Percentiles rank a stretch among this genome's conserved stretches.
Conservation (phyloP, 2,113 vertebrate genomes). For the Gorsachius goisagi region DNA sequence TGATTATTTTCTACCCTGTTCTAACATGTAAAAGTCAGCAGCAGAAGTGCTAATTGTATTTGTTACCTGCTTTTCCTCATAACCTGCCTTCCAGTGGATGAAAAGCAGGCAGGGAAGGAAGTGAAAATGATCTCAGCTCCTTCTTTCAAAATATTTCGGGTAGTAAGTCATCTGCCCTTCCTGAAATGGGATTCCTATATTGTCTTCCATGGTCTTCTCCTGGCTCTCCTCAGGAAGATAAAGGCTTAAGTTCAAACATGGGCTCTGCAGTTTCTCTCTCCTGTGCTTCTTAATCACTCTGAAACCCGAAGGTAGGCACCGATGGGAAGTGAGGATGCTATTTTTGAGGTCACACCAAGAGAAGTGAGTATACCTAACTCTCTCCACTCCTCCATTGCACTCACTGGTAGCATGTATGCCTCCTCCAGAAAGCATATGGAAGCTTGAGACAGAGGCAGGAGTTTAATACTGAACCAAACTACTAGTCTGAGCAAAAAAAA, state of each 20-base stretch:
- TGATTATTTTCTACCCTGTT: conserved; percentile 43
- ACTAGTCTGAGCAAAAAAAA: background rate
- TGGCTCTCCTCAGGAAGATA: background rate
- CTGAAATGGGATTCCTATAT: background rate
- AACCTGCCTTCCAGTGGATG: background rate
- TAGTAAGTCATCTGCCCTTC: background rate
- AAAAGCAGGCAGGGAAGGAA: background rate
- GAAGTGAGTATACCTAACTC: background rate
- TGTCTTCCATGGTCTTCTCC: background rate
- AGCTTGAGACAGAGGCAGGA: background rate
- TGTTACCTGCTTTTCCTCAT: background rate
- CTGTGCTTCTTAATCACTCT: background rate
- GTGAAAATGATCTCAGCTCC: background rate
- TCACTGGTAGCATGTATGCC: background rate
- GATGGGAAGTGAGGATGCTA: background rate
- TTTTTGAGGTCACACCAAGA: background rate
- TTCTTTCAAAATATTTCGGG: background rate
- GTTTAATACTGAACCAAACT: background rate
- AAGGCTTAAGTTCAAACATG: background rate
- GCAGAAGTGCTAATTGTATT: background rate
- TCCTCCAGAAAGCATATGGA: background rate
- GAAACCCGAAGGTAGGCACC: background rate
- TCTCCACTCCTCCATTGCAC: background rate
- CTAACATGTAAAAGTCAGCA: conserved; percentile 30
- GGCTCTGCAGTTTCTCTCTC: background rate